A percentile compares a stretch with the other conserved stretches of the same genome.
Evolutionary conservation across 2,797 vertebrate genomes (phyloP).

Genomic region (Anguilla obscura): DNA sequence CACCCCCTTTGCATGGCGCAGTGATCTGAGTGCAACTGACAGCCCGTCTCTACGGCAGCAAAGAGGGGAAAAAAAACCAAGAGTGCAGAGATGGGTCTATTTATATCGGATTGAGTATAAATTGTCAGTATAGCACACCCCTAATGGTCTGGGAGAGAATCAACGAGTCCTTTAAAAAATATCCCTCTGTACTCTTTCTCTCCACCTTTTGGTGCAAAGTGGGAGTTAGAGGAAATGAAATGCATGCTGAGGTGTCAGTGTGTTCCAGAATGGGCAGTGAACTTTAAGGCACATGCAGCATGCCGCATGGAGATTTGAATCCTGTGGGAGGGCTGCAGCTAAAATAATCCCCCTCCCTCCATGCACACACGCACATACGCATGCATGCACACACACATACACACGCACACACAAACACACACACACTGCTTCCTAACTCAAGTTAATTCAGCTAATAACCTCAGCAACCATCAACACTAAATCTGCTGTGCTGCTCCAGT

Average conservation of each 20-base stretch:
- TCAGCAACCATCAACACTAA: not conserved
- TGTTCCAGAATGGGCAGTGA: not conserved
- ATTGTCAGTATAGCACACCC: constrained; percentile 59
- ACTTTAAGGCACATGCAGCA: not conserved
- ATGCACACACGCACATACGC: not conserved
- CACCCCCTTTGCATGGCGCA: constrained; percentile 55
- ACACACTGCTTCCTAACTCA: not conserved
- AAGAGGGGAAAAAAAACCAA: constrained; percentile 44
- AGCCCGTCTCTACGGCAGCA: constrained; percentile 46
- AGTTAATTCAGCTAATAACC: not conserved
- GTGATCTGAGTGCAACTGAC: constrained; percentile 49
- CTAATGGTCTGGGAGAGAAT: constrained; percentile 52
- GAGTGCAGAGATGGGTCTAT: constrained; percentile 37
- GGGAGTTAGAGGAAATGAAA: constrained; percentile 33
- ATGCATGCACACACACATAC: constrained; percentile 38
- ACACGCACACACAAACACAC: not conserved
- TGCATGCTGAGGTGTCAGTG: not conserved
- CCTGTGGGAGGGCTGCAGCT: constrained; percentile 47
- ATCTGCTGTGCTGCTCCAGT: not conserved
- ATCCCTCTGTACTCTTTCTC: constrained; percentile 29
- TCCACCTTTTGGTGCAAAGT: constrained; percentile 40
- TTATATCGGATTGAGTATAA: constrained; percentile 50
- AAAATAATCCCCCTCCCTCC: constrained; percentile 55
- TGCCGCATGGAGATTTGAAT: not conserved
- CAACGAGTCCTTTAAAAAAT: constrained; percentile 51